Conservation (phyloP, 1,140 invertebrate genomes). For the Batillaria attramentaria region DNA sequence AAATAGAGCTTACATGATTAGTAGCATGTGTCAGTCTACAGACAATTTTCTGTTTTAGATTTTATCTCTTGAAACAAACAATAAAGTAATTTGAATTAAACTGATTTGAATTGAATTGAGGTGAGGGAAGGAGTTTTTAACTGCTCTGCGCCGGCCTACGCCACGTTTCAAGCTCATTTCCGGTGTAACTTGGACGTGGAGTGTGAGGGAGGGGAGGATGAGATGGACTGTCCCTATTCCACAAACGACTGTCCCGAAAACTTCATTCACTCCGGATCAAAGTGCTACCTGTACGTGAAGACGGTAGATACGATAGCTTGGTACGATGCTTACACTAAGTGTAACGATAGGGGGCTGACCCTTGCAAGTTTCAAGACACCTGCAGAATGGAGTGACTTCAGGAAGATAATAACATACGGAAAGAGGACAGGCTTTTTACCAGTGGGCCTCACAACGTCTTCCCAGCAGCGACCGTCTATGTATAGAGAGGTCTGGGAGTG, state of each 20-base stretch:
- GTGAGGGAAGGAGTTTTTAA: no score
- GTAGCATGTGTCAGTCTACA: no score
- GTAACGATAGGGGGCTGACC: not conserved
- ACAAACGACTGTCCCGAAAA: not conserved
- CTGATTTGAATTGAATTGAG: no score
- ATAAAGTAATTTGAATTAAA: no score
- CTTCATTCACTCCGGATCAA: not conserved
- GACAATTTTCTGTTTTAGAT: no score
- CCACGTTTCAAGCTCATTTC: not conserved
- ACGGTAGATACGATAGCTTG: not conserved
- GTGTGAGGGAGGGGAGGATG: slow-evolving; percentile 1
- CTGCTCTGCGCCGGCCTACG: no score
- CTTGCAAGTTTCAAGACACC: not conserved
- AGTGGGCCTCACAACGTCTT: not conserved
- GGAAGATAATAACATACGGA: not conserved
- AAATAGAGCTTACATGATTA: no score
- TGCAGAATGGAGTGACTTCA: not conserved
- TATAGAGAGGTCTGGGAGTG: not conserved
- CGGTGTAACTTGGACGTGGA: not conserved
- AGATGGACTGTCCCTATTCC: not conserved
- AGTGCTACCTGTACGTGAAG: not conserved
- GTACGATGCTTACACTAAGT: not conserved
- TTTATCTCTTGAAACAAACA: no score
- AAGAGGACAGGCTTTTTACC: not conserved
- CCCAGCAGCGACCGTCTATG: not conserved